Conservation (phyloP, 2,113 vertebrate species). For the Turdus rufiventris region DNA sequence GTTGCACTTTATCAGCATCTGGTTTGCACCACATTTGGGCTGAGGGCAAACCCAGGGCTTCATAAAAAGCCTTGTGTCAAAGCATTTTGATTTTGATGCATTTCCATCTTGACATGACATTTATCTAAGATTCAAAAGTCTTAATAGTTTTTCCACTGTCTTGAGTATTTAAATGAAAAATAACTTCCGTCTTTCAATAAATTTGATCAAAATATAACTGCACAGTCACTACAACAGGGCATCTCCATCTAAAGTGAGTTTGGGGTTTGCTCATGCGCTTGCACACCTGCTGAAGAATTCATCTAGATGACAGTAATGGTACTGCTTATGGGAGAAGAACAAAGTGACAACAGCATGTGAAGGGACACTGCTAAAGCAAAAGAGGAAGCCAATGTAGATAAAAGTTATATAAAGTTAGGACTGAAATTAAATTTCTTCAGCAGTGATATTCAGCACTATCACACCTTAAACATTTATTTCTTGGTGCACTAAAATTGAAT, state of each 20-base stretch:
- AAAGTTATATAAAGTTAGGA: conserved; percentile 29
- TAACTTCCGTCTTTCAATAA: neutral
- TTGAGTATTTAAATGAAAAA: neutral
- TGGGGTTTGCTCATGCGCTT: neutral
- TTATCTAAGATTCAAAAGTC: neutral
- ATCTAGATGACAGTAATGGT: neutral
- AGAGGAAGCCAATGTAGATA: conserved; percentile 20
- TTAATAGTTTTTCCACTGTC: neutral
- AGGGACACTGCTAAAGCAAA: neutral
- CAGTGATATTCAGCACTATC: conserved; percentile 9
- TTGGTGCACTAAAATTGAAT: neutral
- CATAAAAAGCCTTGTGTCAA: neutral
- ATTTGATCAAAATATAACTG: neutral
- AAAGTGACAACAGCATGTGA: conserved; percentile 17
- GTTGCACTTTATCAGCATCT: neutral
- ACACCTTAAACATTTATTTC: conserved; percentile 5
- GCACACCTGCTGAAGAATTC: neutral
- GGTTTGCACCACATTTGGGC: neutral
- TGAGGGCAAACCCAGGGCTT: accelerated
- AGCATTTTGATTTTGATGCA: neutral
- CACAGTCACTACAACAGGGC: neutral
- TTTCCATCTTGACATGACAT: neutral
- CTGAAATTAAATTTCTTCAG: conserved; percentile 37
- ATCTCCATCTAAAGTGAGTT: neutral
- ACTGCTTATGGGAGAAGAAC: neutral